Percentiles rank a stretch among this genome's conserved stretches.
These are phyloP conservation scores for Amphiduros pacificus DNA, from an alignment of 2,888 invertebrate genomes.

Conservation along the genomic window DNA sequence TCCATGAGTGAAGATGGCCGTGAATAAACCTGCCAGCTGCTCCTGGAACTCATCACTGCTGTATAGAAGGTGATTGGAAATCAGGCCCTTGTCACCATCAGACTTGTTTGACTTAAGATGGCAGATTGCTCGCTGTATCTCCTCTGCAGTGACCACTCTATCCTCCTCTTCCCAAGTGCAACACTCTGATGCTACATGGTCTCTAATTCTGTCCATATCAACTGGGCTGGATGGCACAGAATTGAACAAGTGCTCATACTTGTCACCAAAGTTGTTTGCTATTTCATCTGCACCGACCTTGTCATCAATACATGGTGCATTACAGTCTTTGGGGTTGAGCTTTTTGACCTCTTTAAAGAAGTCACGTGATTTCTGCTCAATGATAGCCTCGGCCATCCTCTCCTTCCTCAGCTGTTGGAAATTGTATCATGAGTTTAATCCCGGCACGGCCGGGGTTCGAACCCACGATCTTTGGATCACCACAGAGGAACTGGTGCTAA, in stretches of 20 bases:
- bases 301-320: not conserved
- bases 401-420: not conserved
- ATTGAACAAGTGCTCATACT: not conserved
- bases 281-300: not conserved
- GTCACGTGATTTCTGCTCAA: not conserved
- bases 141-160: not conserved
- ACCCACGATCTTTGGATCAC: too few relatives aligned
- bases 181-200: not conserved
- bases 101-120: not conserved
- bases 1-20: not conserved
- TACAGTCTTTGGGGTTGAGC: not conserved
- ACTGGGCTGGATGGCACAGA: not conserved
- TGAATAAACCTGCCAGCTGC: not conserved
- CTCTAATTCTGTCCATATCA: not conserved
- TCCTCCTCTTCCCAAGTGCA: not conserved
- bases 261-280: not conserved
- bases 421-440: too few relatives aligned
- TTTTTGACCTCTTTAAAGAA: conserved; percentile 1
- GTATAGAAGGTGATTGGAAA: not conserved
- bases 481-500: too few relatives aligned
- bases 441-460: too few relatives aligned
- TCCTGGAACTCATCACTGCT: not conserved
- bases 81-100: not conserved
- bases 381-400: not conserved
- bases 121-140: not conserved